A percentile compares a stretch with the other conserved stretches of the same genome.
Conservation (phyloP, 2,888 invertebrate species). For the Acrobasis consociella region DNA sequence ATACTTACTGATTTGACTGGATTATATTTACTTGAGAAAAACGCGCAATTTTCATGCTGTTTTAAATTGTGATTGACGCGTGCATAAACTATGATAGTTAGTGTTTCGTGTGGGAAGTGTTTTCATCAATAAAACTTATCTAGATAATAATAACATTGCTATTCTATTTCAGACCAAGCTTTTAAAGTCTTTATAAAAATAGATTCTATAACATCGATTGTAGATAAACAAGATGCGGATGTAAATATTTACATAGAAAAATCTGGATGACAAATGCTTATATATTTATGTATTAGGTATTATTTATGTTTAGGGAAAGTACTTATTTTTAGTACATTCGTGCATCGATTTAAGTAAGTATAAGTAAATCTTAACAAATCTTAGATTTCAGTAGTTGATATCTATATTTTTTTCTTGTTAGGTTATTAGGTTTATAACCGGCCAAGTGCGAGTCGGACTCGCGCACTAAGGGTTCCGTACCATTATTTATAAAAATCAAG, state of each 20-base stretch:
- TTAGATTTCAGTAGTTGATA: too few species aligned
- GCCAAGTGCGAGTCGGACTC: too few species aligned
- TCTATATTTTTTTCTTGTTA: too few species aligned
- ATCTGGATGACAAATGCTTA: too few species aligned
- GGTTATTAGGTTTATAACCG: too few species aligned
- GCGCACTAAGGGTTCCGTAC: too few species aligned
- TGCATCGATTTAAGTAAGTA: too few species aligned
- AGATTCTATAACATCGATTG: constrained; percentile 1
- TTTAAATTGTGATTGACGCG: background rate
- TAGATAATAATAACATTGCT: background rate
- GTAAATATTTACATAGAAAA: background rate
- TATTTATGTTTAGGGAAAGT: too few species aligned
- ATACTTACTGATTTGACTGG: constrained; percentile 6
- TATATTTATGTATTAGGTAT: too few species aligned
- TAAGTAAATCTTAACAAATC: too few species aligned
- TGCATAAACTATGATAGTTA: background rate
- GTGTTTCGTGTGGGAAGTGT: background rate
- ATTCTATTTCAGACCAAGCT: background rate
- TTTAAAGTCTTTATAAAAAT: background rate
- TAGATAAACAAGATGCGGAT: constrained; percentile 1
- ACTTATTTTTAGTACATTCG: too few species aligned
- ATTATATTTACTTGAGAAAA: background rate
- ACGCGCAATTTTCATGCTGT: background rate
- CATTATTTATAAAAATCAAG: too few species aligned
- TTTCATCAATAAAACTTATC: background rate